phyloP scores from a whole-genome alignment of 2,113 vertebrate species.

The Neopipo cinnamomea region DNA sequence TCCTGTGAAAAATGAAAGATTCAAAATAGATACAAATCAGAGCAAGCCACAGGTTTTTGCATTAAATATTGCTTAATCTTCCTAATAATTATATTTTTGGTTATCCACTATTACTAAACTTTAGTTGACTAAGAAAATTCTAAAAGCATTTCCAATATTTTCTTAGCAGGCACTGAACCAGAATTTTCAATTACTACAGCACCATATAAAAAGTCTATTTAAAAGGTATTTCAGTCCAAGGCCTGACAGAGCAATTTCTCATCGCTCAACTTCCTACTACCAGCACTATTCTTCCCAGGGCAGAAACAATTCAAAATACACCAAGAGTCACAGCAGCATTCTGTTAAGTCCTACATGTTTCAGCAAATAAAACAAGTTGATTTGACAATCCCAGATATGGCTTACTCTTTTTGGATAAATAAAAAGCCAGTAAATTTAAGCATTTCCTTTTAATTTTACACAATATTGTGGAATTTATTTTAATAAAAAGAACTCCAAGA shows the following conservation, averaged over 20 bases:
- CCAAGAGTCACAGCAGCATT: conserved; percentile 14
- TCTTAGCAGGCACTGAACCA: conserved; percentile 28
- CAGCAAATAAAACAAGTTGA: conserved; percentile 33
- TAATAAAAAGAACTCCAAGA: background rate
- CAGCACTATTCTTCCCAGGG: background rate
- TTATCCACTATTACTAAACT: background rate
- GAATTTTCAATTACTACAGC: background rate
- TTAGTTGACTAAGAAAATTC: background rate
- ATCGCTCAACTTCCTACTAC: conserved; percentile 16
- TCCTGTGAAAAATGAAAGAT: background rate
- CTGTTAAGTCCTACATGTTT: background rate
- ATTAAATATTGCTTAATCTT: background rate
- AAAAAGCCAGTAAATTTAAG: background rate
- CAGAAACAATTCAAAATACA: conserved; percentile 37
- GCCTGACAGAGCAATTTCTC: conserved; percentile 49
- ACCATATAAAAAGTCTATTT: background rate
- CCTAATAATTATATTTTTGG: background rate
- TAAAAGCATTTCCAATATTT: conserved; percentile 12
- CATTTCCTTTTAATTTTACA: conserved; percentile 14
- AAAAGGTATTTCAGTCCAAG: conserved; percentile 41
- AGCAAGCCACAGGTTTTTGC: background rate
- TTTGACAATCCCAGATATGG: background rate
- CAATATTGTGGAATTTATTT: conserved; percentile 3
- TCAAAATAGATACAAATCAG: background rate
- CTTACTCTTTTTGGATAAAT: conserved; percentile 39